Conservation (phyloP, 2,888 invertebrate species). For the Smittia sp. region DNA sequence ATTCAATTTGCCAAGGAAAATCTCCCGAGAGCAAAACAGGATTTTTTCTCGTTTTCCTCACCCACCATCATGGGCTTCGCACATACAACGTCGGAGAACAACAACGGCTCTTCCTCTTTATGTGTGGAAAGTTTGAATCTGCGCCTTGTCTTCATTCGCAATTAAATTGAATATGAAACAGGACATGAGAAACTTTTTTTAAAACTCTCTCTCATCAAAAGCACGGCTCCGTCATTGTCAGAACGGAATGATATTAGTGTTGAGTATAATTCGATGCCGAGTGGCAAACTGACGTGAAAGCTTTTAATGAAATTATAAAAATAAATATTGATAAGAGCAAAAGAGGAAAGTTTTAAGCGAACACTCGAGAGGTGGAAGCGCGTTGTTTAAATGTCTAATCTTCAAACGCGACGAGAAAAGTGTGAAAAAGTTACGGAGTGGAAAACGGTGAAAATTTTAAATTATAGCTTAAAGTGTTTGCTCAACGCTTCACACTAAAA, state of each 20-base stretch:
- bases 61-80: not conserved
- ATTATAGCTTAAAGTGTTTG: not conserved
- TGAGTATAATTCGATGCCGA: not conserved
- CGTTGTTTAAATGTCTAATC: conserved; percentile 1
- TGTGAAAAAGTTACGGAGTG: not conserved
- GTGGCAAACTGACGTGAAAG: conserved; percentile 1
- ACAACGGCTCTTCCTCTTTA: not conserved
- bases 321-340: conserved; percentile 11
- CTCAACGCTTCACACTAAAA: not conserved
- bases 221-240: not conserved
- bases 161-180: conserved; percentile 37
- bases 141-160: conserved; percentile 29
- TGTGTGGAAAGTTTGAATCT: conserved; percentile 27
- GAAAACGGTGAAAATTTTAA: not conserved
- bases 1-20: not conserved
- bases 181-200: not conserved
- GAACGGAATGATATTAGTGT: not conserved
- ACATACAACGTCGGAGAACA: not conserved
- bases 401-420: not conserved
- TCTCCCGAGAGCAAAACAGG: not conserved
- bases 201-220: not conserved
- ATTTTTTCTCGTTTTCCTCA: not conserved
- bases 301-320: conserved; percentile 22
- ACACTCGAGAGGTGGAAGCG: not conserved
- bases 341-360: not conserved